Conservation (phyloP, 2,113 vertebrate species). For the Rhadina sibilatrix region DNA sequence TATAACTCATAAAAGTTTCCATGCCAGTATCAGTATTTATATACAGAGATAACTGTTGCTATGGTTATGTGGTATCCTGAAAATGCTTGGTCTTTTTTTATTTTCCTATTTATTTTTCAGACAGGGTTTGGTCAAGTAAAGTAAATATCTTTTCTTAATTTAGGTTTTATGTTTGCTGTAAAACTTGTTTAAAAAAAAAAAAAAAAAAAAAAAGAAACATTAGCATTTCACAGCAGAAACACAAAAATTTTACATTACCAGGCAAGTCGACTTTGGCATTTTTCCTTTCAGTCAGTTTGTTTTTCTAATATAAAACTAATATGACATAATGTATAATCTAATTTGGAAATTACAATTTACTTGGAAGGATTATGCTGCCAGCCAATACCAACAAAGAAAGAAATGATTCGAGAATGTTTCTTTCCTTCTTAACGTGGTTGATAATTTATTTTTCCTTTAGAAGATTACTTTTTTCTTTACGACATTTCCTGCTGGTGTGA, state of each 20-base stretch:
- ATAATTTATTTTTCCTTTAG: constrained; percentile 80
- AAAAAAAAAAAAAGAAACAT: neutral
- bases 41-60: constrained; percentile 6
- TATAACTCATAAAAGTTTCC: neutral
- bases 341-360: constrained; percentile 80
- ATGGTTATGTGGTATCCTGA: constrained; percentile 19
- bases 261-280: constrained; percentile 68
- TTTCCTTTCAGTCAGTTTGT: constrained; percentile 75
- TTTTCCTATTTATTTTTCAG: constrained; percentile 12
- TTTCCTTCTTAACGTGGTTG: constrained; percentile 71
- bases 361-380: constrained; percentile 74
- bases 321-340: constrained; percentile 81
- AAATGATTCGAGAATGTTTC: constrained; percentile 72
- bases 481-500: constrained; percentile 74
- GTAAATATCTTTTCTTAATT: constrained; percentile 56
- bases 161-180: constrained; percentile 61
- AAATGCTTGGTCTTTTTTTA: neutral
- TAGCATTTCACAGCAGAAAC: constrained; percentile 61
- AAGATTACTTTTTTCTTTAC: constrained; percentile 76
- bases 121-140: constrained; percentile 15
- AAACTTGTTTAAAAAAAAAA: neutral
- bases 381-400: constrained; percentile 77
- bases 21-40: constrained; percentile 3
- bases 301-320: constrained; percentile 79
- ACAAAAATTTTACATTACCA: constrained; percentile 48